phyloP scores from a whole-genome alignment of 2,113 vertebrate genomes.

The Peucedramus taeniatus region DNA sequence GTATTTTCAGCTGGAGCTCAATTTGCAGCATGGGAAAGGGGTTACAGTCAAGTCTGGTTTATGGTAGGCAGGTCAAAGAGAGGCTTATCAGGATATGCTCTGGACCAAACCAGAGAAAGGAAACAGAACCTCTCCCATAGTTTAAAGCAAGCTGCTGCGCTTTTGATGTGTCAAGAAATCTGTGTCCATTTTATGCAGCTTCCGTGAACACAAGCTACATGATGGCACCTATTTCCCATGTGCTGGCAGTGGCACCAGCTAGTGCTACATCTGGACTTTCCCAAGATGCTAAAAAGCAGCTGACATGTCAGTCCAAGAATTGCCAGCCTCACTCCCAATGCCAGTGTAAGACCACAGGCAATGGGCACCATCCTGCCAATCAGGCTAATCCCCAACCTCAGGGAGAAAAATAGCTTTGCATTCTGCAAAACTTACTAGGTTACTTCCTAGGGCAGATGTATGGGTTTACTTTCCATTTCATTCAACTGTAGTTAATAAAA shows the following conservation, averaged over 20 bases:
- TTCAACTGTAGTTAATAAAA: slow-evolving; percentile 6
- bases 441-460: neutral
- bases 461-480: neutral
- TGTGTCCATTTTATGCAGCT: neutral
- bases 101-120: neutral
- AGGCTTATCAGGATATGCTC: neutral
- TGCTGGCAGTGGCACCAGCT: rapidly evolving
- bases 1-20: neutral
- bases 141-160: neutral
- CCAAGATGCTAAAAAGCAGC: neutral
- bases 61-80: neutral
- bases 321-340: neutral
- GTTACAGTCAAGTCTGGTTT: neutral
- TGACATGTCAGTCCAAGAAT: neutral
- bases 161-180: neutral
- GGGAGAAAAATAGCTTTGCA: neutral
- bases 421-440: neutral
- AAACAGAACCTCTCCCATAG: neutral
- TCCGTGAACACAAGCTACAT: neutral
- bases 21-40: neutral
- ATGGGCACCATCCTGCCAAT: neutral
- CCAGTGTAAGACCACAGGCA: neutral
- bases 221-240: neutral
- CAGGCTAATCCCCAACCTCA: neutral
- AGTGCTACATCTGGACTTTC: neutral